Evolutionary conservation across 2,888 invertebrate species (phyloP).

Genomic region (Rhorus exstirpatorius): DNA sequence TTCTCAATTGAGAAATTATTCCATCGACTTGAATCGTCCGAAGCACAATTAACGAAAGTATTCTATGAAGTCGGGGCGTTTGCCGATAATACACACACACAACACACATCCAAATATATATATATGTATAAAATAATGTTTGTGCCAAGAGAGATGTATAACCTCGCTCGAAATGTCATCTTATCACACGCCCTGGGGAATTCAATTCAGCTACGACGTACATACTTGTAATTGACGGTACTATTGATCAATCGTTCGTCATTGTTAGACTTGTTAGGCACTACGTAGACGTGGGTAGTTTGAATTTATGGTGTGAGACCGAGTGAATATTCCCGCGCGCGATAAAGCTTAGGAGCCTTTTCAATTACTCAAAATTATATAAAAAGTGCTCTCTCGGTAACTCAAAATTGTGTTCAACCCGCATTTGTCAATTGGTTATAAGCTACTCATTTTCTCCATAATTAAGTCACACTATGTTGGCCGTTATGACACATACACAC

Average conservation of each 20-base stretch:
- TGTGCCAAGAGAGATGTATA: too few species aligned
- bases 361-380: not conserved
- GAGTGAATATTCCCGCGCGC: slow-evolving; percentile 21
- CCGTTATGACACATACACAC: too few species aligned
- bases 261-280: slow-evolving; percentile 66
- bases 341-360: not conserved
- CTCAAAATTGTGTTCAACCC: slow-evolving; percentile 26
- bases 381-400: slow-evolving; percentile 41
- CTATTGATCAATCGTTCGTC: slow-evolving; percentile 78
- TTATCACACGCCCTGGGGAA: slow-evolving; percentile 35
- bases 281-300: slow-evolving; percentile 60
- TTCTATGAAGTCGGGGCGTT: slow-evolving; percentile 22
- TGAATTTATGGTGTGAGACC: not conserved
- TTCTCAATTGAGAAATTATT: too few species aligned
- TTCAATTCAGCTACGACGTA: slow-evolving; percentile 63
- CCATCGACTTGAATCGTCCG: too few species aligned
- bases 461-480: too few species aligned
- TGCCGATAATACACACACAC: slow-evolving; percentile 29
- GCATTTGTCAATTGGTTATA: too few species aligned
- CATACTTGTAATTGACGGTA: slow-evolving; percentile 76
- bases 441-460: too few species aligned
- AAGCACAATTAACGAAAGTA: slow-evolving; percentile 24
- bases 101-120: too few species aligned
- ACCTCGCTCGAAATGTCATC: slow-evolving; percentile 2
- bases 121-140: too few species aligned